Evolutionary conservation across 2,113 vertebrate species (phyloP).

Genomic region (Psilopogon haemacephalus): DNA sequence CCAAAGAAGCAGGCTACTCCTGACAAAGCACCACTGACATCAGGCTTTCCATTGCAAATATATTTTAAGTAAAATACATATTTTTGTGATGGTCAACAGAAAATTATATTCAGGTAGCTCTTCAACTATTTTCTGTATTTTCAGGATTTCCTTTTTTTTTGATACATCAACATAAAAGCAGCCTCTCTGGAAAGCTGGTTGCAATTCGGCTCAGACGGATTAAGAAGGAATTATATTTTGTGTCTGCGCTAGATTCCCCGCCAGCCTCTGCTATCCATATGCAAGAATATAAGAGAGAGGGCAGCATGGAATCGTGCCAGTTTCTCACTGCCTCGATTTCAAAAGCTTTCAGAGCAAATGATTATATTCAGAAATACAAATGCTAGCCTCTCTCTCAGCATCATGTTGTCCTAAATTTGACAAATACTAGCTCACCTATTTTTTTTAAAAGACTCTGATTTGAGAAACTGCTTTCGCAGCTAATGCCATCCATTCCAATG

Average conservation of each 20-base stretch:
- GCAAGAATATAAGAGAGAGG: neutral
- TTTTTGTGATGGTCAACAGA: neutral
- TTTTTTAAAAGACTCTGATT: neutral
- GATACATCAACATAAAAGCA: neutral
- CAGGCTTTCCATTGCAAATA: neutral
- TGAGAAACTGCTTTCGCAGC: neutral
- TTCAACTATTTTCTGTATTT: neutral
- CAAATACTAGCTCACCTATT: neutral
- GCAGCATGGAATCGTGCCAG: neutral
- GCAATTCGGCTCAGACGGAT: neutral
- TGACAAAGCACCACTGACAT: neutral
- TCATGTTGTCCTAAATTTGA: neutral
- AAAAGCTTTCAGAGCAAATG: constrained; percentile 32
- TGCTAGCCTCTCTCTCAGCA: neutral
- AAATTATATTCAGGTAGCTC: neutral
- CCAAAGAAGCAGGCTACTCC: neutral
- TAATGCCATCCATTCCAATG: neutral
- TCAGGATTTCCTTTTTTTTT: neutral
- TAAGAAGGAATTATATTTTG: neutral
- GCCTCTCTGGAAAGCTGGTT: neutral
- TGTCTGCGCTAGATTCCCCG: neutral
- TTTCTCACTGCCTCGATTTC: neutral
- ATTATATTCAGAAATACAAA: constrained; percentile 3
- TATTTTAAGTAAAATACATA: neutral
- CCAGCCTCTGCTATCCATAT: neutral